A percentile compares a stretch with the other conserved stretches of the same genome.
Evolutionary conservation across 2,888 invertebrate species (phyloP).

Genomic region (Campoplex nolae): DNA sequence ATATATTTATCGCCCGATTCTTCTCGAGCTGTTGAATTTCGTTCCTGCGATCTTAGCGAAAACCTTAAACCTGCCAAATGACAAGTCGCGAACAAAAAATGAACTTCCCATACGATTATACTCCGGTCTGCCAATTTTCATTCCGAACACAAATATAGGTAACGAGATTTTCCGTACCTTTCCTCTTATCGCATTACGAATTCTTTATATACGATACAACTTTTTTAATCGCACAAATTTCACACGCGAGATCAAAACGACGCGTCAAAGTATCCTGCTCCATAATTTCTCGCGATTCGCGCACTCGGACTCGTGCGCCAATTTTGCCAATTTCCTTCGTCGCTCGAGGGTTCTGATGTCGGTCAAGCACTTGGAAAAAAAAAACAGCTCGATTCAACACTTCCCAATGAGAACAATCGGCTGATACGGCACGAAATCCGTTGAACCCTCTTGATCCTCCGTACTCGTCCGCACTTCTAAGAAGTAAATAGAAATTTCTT

Average conservation of each 20-base stretch:
- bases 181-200: background rate
- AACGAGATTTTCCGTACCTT: constrained; percentile 30
- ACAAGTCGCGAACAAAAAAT: background rate
- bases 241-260: background rate
- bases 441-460: too few relatives aligned
- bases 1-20: constrained; percentile 2
- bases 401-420: background rate
- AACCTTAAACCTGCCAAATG: background rate
- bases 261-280: background rate
- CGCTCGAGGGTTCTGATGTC: background rate
- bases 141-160: constrained; percentile 44
- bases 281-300: background rate
- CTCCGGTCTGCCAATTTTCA: constrained; percentile 48
- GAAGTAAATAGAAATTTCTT: too few relatives aligned
- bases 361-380: background rate
- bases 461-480: too few relatives aligned
- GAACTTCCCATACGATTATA: background rate
- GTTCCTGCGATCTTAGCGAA: background rate
- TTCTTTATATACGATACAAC: background rate
- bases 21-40: background rate
- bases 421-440: too few relatives aligned
- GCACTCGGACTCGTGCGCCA: too few relatives aligned
- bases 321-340: background rate
- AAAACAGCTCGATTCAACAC: background rate
- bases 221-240: too few relatives aligned